These are phyloP conservation scores for Shargacucullia verbasci DNA, from an alignment of 2,888 invertebrate genomes.

Conservation along the genomic window DNA sequence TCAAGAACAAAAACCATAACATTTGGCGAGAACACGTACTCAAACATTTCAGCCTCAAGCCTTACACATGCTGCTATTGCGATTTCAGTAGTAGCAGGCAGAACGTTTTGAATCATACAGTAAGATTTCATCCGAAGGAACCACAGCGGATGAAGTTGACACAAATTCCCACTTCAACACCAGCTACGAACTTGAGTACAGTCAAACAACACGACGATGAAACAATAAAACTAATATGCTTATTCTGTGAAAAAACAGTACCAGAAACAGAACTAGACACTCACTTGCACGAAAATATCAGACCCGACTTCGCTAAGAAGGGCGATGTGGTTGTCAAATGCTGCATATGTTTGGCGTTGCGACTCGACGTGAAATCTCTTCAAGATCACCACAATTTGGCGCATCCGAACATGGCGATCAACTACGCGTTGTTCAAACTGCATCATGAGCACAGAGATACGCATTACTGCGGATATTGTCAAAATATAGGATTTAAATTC, in stretches of 20 bases:
- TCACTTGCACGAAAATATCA: constrained; percentile 67
- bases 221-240: constrained; percentile 62
- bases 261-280: constrained; percentile 46
- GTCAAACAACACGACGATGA: constrained; percentile 31
- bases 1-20: constrained; percentile 46
- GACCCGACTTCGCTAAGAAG: constrained; percentile 67
- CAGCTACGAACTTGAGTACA: not conserved
- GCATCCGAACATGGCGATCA: constrained; percentile 63
- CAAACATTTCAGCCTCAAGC: constrained; percentile 82
- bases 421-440: constrained; percentile 70
- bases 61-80: constrained; percentile 82
- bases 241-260: constrained; percentile 72
- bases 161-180: constrained; percentile 49
- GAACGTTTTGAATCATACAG: constrained; percentile 70
- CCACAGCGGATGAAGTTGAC: constrained; percentile 46
- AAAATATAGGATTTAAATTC: constrained; percentile 59
- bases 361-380: constrained; percentile 65
- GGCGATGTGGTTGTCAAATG: constrained; percentile 83
- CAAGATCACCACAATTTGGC: constrained; percentile 72
- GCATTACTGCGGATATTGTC: constrained; percentile 64
- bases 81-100: constrained; percentile 63
- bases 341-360: constrained; percentile 75
- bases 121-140: constrained; percentile 64
- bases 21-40: constrained; percentile 78
- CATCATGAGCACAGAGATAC: constrained; percentile 58